These are phyloP conservation scores for Acyrthosiphon pisum DNA, from an alignment of 1,140 invertebrate species.

Conservation along the genomic window DNA sequence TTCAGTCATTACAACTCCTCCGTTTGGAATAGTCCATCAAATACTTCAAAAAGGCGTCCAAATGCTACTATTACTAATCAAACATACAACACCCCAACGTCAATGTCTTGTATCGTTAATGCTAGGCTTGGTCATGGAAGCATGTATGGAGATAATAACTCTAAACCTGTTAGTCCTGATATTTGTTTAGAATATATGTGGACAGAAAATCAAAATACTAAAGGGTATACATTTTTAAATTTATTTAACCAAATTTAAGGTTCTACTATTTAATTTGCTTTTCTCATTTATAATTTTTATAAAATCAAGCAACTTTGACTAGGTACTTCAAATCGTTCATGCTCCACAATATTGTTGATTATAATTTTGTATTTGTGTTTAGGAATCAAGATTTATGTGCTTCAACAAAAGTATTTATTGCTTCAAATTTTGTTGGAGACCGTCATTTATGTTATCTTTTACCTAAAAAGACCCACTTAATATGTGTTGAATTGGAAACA, in stretches of 20 bases:
- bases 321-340: neutral
- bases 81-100: slow-evolving; percentile 26
- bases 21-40: slow-evolving; percentile 49
- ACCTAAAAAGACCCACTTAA: slow-evolving; percentile 71
- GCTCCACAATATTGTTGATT: neutral
- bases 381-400: slow-evolving; percentile 66
- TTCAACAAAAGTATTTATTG: slow-evolving; percentile 81
- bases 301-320: neutral
- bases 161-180: slow-evolving; percentile 80
- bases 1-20: slow-evolving; percentile 42
- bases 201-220: slow-evolving; percentile 75
- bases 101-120: slow-evolving; percentile 58
- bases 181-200: slow-evolving; percentile 88
- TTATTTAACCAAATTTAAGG: neutral
- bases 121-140: slow-evolving; percentile 59
- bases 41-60: slow-evolving; percentile 31
- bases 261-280: neutral
- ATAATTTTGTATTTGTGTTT: slow-evolving; percentile 51
- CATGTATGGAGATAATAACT: slow-evolving; percentile 62
- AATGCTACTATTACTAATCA: slow-evolving; percentile 46
- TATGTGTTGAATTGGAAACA: slow-evolving; percentile 75
- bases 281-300: neutral
- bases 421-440: slow-evolving; percentile 82
- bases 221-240: slow-evolving; percentile 64
- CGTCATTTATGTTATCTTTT: slow-evolving; percentile 84